phyloP scores from a whole-genome alignment of 2,113 vertebrate genomes.

The Solenodon paradoxus region DNA sequence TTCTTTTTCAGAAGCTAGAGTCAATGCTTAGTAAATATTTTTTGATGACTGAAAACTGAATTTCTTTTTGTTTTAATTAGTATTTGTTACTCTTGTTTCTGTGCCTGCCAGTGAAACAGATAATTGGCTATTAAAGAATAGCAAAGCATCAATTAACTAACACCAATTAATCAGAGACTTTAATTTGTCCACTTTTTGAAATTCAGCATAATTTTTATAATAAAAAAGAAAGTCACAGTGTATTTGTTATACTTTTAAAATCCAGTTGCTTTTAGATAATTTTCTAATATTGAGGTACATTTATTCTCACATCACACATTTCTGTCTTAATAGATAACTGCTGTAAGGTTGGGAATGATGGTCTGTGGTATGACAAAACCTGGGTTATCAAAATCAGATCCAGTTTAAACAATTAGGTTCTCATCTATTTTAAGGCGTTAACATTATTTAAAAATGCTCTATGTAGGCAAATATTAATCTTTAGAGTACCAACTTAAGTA shows the following conservation, averaged over 20 bases:
- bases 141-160: conserved; percentile 15
- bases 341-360: neutral
- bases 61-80: neutral
- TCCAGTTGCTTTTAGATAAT: neutral
- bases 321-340: neutral
- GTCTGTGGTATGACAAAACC: neutral
- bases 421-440: neutral
- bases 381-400: neutral
- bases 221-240: neutral
- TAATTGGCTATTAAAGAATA: neutral
- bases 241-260: neutral
- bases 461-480: neutral
- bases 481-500: neutral
- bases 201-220: neutral
- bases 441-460: neutral
- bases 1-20: neutral
- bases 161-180: neutral
- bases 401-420: neutral
- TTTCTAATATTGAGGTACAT: neutral
- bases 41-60: neutral
- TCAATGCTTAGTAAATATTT: neutral
- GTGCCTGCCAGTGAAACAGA: neutral
- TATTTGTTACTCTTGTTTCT: neutral
- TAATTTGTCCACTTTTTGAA: neutral
- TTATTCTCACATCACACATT: neutral